Evolutionary conservation across 2,888 invertebrate genomes (phyloP), one percentile per base, ranked within the genome.

Genomic region (Seira musarum): DNA sequence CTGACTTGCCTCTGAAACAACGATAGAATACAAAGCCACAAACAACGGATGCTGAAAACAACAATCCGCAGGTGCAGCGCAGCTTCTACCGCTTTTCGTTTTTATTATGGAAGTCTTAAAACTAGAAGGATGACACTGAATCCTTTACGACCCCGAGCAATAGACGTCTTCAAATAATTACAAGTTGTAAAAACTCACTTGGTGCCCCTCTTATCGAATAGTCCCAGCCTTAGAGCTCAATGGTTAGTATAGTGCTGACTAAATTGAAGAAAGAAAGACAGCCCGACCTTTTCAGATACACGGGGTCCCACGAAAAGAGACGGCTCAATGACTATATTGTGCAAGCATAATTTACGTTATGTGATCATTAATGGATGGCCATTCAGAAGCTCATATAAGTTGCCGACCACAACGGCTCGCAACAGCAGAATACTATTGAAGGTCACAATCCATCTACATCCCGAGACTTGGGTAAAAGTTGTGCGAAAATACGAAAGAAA

Each of bases 261-360:
- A 30, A 25, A 35, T 17, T 30, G 24, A 35, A 71, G 53, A 72
- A 25, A 57, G 69, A 81, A 74, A 74, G 21, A 61, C 57, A 65
- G 22, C 70, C 80, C 81, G 69, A 83, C 81, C 83, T 83, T 83
- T 80, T 80, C 81, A 83, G 83, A 68, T 83, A 81, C 80, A 61
- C 63, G 74, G 73, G 75, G 78, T 79, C 71, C 67, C 74, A 72
- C 70, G 17, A 46, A 17, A 21, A 57, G 67, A 10, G 10, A 35
- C 66, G 66, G 57, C 2, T 10, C 21, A 67, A 72, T 72, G 78
- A 72, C 63, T 35, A n/a, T 8, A 30, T n/a, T n/a, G n/a, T n/a
- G 30, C 30, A 30, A 30, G 8, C 30, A 30, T 8, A 30, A 30
- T 30, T 30, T 30, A n/a, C n/a, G n/a, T 30, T 30, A 5, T 30